These are phyloP conservation scores for Micrastur ruficollis DNA, from an alignment of 2,797 vertebrate species.

Conservation along the genomic window DNA sequence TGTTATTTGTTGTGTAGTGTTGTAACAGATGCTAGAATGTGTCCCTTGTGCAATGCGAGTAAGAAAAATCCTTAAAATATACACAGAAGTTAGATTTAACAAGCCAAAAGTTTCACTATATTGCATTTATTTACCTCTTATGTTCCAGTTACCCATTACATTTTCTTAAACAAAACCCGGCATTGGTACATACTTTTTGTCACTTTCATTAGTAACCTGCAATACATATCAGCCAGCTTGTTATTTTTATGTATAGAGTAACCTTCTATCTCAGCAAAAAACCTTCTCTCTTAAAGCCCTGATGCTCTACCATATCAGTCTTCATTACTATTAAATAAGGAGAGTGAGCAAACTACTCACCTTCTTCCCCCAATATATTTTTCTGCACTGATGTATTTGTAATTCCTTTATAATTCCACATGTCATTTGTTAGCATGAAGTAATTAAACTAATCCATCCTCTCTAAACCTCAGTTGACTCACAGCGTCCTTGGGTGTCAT, in stretches of 20 bases:
- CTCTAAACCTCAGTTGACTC: neutral
- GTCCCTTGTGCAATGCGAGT: neutral
- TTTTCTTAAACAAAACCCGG: conserved; percentile 2
- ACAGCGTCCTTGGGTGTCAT: neutral
- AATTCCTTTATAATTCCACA: neutral
- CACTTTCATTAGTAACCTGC: neutral
- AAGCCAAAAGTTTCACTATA: neutral
- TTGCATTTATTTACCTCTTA: neutral
- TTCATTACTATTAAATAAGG: neutral
- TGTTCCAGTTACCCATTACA: neutral
- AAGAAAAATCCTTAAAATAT: neutral
- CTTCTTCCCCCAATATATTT: neutral
- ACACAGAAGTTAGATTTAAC: neutral
- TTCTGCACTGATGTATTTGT: neutral
- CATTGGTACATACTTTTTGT: neutral
- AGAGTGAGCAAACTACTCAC: neutral
- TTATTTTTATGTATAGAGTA: neutral
- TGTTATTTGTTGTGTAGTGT: neutral
- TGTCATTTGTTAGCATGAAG: neutral
- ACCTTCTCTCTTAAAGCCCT: neutral
- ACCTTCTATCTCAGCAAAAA: neutral
- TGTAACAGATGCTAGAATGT: neutral
- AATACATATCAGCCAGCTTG: neutral
- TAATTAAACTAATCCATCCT: conserved; percentile 13
- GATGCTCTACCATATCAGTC: neutral